Evolutionary conservation across 2,888 invertebrate genomes (phyloP), one percentile per base, ranked within the genome.

Genomic region (Apotomis capreana): DNA sequence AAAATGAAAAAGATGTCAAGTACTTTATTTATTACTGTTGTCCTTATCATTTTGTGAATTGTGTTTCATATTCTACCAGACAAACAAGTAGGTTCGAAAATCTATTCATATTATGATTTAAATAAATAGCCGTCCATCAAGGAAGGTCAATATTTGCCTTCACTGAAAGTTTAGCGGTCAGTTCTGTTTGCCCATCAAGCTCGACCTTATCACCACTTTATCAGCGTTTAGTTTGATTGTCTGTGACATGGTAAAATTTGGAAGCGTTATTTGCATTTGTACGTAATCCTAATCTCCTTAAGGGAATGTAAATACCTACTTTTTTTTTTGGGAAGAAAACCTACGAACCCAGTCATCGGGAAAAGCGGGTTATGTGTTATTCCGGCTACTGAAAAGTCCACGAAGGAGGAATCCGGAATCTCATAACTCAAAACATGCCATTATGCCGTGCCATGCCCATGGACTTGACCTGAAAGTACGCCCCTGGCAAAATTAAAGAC

Each of bases 101-200:
- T 52, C 36, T 10, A 26, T 44, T 10, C 12, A 37, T 36, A 13
- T 40, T 54, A 55, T 61, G 65, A 58, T 62, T 37, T 37, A 55
- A 51, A 57, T 64, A 64, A 15, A 10, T 10, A 15, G 40, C 40
- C 26, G 12, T 12, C 40, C 54, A n/a, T 12, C 59, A 13, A 49
- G 65, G 49, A 40, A 26, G 51, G 26, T 55, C 26, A 62, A 71
- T 71, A 67, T 71, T 68, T 71, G 51, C 51, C 37, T 12, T 26
- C 51, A 55, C 15, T 37, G 36, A 37, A 37, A 37, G 46, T 46
- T 37, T 49, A 54, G 13, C 8, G 36, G 59, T 54, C 44, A 60
- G 54, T 46, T 52, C 5, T 64, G 44, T 59, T 64, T 59, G 58
- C 63, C 3, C 63, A 55, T 64, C 55, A 64, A 44, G 12, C 15